Base-by-base conservation (phyloP, 2,113 vertebrate genomes). In the Colossoma macropomum region DNA sequence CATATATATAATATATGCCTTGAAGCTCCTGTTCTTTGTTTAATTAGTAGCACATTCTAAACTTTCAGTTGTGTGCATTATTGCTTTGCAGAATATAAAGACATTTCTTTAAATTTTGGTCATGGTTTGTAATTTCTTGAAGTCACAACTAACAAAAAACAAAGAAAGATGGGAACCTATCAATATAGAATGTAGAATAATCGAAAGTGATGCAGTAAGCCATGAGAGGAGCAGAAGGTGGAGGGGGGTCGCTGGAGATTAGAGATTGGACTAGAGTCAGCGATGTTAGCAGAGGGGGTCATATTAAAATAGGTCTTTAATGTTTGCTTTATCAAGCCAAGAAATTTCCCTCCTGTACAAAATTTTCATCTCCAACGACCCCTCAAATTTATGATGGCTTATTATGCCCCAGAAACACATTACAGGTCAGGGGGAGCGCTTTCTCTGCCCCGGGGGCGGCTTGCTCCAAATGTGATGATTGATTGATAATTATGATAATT, bases 401-500 rank as follows among this genome's bases (percentile, higher is more conserved):
- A 94, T 96, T 95, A 96, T 95, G 87, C 89, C 87, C 88, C 87
- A 93, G 93, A 92, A 93, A 91, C 94, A 91, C 28, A 93, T 94
- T 94, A 94, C 92, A 96, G 96, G 96, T 98, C 96, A 95, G 91
- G 27, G 93, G 90, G 94, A 95, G 94, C 91, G 94, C 94, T 91
- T 87, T 85, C 81, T 25, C 88, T 92, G 90, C 86, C 86, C 84
- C n/a, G 60, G 23, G 89, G 87, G 73, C 77, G 21, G 86, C 87
- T 87, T 91, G 91, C 95, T 94, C 93, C 78, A 82, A 92, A 78
- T 90, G 63, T 90, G 94, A 94, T 96, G 97, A 98, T 96, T 95
- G 97, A 98, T 96, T 95, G 96, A 96, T 96, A 96, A 96, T 97
- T 96, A 97, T 95, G 95, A 96, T 97, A 95, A 99, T 97, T 96